Conservation (phyloP, 2,113 vertebrate genomes). For the Trogon surrucura region DNA sequence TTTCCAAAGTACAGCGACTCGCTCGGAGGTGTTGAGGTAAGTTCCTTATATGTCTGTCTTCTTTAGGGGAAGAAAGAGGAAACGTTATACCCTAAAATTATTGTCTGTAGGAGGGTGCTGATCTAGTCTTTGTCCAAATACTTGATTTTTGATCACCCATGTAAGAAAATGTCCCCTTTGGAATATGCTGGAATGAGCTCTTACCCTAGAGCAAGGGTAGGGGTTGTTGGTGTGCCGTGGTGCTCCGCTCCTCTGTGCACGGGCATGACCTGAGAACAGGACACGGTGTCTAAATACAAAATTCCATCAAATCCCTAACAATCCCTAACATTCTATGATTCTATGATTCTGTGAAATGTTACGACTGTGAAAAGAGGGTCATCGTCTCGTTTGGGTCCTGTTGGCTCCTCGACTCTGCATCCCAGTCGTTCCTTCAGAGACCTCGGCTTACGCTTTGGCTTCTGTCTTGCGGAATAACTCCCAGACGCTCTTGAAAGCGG, state of each 20-base stretch:
- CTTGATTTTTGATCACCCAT: neutral
- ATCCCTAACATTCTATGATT: too few species aligned
- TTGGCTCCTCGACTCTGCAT: neutral
- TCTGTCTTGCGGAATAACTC: neutral
- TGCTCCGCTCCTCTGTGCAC: neutral
- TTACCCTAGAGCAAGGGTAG: neutral
- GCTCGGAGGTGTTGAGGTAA: neutral
- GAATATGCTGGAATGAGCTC: neutral
- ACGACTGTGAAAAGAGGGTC: neutral
- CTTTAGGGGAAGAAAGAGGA: neutral
- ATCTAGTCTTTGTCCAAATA: neutral
- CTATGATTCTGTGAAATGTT: too few species aligned
- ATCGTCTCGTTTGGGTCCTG: neutral
- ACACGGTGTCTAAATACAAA: neutral
- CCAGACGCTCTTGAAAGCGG: neutral
- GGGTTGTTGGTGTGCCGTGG: rapidly evolving
- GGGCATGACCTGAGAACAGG: neutral
- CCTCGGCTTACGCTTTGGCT: neutral
- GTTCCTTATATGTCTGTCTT: neutral
- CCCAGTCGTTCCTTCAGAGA: neutral
- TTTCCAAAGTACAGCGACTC: neutral
- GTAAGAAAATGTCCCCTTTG: neutral
- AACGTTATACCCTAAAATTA: neutral
- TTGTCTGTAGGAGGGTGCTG: neutral
- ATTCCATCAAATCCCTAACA: too few species aligned